Evolutionary conservation across 1,140 invertebrate species (phyloP).

Genomic region (Euglossa dilemma): DNA sequence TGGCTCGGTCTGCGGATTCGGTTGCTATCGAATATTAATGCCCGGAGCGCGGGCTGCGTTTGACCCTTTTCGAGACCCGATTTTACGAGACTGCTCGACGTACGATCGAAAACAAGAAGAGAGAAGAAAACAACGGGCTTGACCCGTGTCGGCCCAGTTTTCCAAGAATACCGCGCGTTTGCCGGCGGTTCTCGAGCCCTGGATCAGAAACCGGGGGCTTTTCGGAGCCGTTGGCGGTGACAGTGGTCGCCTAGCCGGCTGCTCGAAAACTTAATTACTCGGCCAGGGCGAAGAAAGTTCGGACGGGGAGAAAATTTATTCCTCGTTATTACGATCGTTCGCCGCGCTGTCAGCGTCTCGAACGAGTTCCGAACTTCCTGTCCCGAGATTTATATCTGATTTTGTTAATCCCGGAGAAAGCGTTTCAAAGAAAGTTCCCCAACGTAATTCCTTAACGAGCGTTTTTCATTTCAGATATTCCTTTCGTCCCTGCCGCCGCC

Average conservation of each 20-base stretch:
- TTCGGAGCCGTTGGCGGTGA: conserved; percentile 30
- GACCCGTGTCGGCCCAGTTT: conserved; percentile 10
- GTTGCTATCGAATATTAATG: conserved; percentile 58
- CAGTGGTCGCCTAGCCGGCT: neutral
- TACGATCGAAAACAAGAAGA: neutral
- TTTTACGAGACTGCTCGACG: conserved; percentile 14
- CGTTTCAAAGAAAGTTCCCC: neutral
- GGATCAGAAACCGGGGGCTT: neutral
- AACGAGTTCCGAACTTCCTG: conserved; percentile 21
- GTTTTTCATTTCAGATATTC: conserved; percentile 16
- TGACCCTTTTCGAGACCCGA: conserved; percentile 41
- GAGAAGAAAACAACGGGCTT: neutral
- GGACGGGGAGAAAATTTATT: conserved; percentile 28
- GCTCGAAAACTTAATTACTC: conserved; percentile 46
- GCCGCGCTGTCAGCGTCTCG: conserved; percentile 11
- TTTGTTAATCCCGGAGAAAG: conserved; percentile 13
- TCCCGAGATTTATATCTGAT: conserved; percentile 23
- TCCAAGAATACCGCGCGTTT: too few relatives aligned
- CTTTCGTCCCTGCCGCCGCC: neutral
- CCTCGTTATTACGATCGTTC: conserved; percentile 35
- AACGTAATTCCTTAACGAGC: conserved; percentile 24
- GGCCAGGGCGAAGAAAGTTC: conserved; percentile 24
- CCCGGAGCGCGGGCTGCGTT: conserved; percentile 29
- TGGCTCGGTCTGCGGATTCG: conserved; percentile 49
- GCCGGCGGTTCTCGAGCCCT: too few relatives aligned